These are phyloP conservation scores for Mionectes macconnelli DNA, from an alignment of 2,113 vertebrate genomes.

Conservation along the genomic window DNA sequence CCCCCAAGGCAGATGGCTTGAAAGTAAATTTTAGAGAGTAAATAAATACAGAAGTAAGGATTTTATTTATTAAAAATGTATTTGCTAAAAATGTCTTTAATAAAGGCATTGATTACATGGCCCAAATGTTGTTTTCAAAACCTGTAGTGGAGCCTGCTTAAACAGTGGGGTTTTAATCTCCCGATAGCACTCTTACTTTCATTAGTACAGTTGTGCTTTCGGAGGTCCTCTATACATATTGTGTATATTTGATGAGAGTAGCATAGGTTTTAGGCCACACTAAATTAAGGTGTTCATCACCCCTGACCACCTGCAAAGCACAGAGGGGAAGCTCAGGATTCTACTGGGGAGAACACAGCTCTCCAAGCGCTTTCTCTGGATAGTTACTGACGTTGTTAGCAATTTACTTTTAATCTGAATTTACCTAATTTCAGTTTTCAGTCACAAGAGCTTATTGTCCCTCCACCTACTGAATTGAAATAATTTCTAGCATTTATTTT, in stretches of 20 bases:
- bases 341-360: neutral
- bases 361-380: neutral
- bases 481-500: neutral
- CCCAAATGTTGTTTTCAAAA: neutral
- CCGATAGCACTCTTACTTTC: neutral
- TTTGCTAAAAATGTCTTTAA: neutral
- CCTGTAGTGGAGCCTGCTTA: neutral
- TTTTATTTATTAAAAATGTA: neutral
- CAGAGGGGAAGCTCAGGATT: neutral
- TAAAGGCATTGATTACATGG: neutral
- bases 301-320: neutral
- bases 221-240: neutral
- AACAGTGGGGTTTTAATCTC: neutral
- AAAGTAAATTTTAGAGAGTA: neutral
- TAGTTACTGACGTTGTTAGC: neutral
- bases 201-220: fast-evolving
- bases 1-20: neutral
- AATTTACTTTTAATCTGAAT: neutral
- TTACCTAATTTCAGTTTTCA: neutral
- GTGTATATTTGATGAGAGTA: neutral
- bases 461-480: neutral
- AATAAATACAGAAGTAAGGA: neutral
- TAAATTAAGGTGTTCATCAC: neutral
- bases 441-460: neutral
- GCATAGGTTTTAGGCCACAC: fast-evolving